Conservation (phyloP, 2,888 invertebrate genomes). For the Nematopogon swammerdamellus region DNA sequence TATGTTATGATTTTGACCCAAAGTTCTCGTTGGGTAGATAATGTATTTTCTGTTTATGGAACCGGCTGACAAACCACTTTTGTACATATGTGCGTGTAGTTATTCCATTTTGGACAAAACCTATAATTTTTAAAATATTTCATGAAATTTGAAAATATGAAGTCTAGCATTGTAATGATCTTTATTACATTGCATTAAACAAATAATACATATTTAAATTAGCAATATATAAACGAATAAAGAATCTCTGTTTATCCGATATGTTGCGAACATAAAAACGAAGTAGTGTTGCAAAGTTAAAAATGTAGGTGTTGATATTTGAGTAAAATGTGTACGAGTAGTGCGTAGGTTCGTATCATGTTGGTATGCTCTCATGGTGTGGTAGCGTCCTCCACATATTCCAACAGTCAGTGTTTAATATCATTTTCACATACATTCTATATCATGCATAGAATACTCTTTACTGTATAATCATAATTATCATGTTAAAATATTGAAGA, state of each 20-base stretch:
- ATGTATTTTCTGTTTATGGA: too few species aligned
- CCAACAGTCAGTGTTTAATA: neutral
- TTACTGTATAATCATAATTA: neutral
- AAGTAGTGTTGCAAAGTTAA: neutral
- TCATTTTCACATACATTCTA: neutral
- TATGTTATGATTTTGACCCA: too few species aligned
- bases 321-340: too few species aligned
- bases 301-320: neutral
- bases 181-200: neutral
- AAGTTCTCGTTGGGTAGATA: too few species aligned
- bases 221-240: neutral
- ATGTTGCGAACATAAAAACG: neutral
- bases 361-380: too few species aligned
- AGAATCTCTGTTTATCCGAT: neutral
- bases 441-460: neutral
- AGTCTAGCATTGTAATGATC: neutral
- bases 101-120: too few species aligned
- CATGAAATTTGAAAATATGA: too few species aligned
- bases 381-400: neutral
- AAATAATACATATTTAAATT: neutral
- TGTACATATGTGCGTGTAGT: too few species aligned
- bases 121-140: too few species aligned
- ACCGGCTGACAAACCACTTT: too few species aligned
- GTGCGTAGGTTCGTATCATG: too few species aligned
- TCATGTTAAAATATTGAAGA: neutral